Evolutionary conservation across 2,113 vertebrate genomes (phyloP).

Genomic region (Nothocercus nigrocapillus): DNA sequence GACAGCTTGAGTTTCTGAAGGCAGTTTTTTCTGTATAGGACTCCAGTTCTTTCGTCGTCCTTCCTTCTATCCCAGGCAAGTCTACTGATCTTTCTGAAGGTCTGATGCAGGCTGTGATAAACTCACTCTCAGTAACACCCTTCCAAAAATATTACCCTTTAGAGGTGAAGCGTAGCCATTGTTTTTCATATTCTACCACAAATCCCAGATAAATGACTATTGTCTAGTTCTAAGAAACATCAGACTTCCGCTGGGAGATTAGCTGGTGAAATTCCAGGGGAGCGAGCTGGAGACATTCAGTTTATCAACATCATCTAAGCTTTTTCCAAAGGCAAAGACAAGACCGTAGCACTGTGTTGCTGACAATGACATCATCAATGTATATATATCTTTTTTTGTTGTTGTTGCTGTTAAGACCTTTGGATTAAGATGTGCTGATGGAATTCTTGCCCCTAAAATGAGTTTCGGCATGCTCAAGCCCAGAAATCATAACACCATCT

Average conservation of each 20-base stretch:
- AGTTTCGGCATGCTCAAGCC: constrained; percentile 42
- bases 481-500: constrained; percentile 22
- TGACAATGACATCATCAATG: constrained; percentile 33
- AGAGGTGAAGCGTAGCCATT: constrained; percentile 1
- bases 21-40: constrained; percentile 41
- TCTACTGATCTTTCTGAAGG: constrained; percentile 36
- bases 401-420: constrained; percentile 9
- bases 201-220: constrained; percentile 7
- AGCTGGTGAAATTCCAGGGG: constrained; percentile 37
- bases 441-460: constrained; percentile 43
- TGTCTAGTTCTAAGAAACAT: not conserved
- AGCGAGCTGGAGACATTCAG: not conserved
- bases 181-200: constrained; percentile 30
- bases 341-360: not conserved
- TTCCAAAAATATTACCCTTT: constrained; percentile 66
- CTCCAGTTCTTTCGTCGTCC: not conserved
- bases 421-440: constrained; percentile 59
- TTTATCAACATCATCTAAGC: constrained; percentile 35
- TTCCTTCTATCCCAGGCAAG: constrained; percentile 18
- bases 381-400: not conserved
- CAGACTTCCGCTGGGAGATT: not conserved
- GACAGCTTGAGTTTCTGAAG: constrained; percentile 50
- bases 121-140: constrained; percentile 58
- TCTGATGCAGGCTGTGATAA: constrained; percentile 64
- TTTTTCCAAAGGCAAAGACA: not conserved